A percentile compares a stretch with the other conserved stretches of the same genome.
Evolutionary conservation across 2,888 invertebrate species (phyloP).

Genomic region (Hirtodrosophila confusa): DNA sequence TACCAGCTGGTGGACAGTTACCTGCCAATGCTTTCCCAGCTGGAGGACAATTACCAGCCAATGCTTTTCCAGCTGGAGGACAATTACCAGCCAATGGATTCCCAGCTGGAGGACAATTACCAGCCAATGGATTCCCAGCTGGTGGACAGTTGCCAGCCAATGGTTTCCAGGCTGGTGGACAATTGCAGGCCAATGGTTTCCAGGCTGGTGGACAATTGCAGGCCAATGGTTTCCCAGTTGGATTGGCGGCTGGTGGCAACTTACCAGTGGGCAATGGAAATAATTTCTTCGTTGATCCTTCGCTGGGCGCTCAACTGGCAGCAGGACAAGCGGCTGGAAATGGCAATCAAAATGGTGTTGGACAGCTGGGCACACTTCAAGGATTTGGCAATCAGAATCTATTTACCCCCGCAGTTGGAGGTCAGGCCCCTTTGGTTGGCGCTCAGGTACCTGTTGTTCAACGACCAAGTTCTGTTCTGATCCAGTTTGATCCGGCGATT

Average conservation of each 20-base stretch:
- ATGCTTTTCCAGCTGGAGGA: no score
- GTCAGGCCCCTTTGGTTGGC: conserved; percentile 1
- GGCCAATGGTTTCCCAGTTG: no score
- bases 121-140: no score
- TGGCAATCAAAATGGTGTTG: conserved; percentile 28
- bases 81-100: no score
- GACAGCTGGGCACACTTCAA: background rate
- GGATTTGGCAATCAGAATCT: conserved; percentile 46
- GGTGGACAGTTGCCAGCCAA: no score
- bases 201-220: no score
- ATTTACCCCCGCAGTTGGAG: conserved; percentile 42
- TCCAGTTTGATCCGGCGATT: conserved; percentile 48
- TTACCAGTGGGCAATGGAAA: conserved; percentile 20
- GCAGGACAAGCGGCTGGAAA: conserved; percentile 13
- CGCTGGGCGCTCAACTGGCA: conserved; percentile 33
- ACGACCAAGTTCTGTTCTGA: conserved; percentile 37
- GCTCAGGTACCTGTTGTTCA: conserved; percentile 12
- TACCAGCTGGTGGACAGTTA: background rate
- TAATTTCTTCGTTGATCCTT: conserved; percentile 47
- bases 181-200: no score
- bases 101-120: no score
- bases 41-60: background rate
- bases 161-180: no score
- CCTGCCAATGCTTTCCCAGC: background rate
- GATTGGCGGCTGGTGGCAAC: no score